phyloP scores from a whole-genome alignment of 1,140 invertebrate genomes.

The Chrysomallon squamiferum region DNA sequence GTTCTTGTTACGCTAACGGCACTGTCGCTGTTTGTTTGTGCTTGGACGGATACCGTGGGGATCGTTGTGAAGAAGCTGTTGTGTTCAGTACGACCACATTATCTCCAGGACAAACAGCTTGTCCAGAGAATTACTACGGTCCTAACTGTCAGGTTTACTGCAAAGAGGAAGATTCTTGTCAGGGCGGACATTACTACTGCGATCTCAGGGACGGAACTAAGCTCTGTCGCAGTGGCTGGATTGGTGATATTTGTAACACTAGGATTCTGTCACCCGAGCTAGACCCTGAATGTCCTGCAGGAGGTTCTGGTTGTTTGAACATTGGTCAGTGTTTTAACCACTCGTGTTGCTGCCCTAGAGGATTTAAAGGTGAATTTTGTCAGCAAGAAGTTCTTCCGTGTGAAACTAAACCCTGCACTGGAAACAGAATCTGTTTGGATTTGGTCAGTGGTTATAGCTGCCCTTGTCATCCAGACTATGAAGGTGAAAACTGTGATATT shows the following conservation, averaged over 20 bases:
- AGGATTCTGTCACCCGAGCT: constrained; percentile 2
- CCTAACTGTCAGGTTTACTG: constrained; percentile 13
- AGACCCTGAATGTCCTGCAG: constrained; percentile 20
- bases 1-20: constrained; percentile 12
- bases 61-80: constrained; percentile 11
- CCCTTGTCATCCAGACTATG: constrained; percentile 84
- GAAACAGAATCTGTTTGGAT: constrained; percentile 21
- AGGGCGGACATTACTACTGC: constrained; percentile 25
- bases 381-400: constrained; percentile 22
- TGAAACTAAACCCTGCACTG: constrained; percentile 22
- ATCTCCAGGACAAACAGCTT: not conserved
- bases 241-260: constrained; percentile 11
- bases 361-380: constrained; percentile 17
- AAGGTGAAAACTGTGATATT: constrained; percentile 88
- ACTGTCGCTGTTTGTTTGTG: constrained; percentile 21
- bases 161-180: constrained; percentile 13
- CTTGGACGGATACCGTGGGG: constrained; percentile 15
- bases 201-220: constrained; percentile 9
- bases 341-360: constrained; percentile 15
- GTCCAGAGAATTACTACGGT: constrained; percentile 19
- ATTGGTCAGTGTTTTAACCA: constrained; percentile 25
- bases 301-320: constrained; percentile 14
- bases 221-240: constrained; percentile 22
- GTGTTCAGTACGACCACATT: not conserved
- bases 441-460: constrained; percentile 17